Evolutionary conservation across 2,113 vertebrate genomes (phyloP).

Genomic region (Clarias macrocephalus): DNA sequence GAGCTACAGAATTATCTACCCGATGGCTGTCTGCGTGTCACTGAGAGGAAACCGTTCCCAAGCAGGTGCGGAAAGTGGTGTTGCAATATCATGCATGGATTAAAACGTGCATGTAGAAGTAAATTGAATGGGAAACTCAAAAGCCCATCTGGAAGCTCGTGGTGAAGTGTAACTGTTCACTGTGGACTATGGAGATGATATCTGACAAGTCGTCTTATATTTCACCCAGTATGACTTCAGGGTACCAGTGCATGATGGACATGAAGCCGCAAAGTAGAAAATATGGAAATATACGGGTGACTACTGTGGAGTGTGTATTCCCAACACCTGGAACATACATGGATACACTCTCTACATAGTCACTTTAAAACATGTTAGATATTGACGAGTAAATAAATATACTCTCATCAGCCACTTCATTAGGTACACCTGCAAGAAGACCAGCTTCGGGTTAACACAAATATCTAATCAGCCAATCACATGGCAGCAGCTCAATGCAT

Average conservation of each 20-base stretch:
- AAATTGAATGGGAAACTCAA: not conserved
- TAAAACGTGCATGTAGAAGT: not conserved
- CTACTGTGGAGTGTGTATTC: not conserved
- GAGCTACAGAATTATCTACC: not conserved
- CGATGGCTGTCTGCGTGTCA: not conserved
- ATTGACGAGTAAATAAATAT: not conserved
- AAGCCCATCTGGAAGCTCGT: not conserved
- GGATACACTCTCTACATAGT: not conserved
- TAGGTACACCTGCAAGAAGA: too few species aligned
- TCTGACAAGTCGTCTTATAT: not conserved
- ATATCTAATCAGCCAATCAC: too few species aligned
- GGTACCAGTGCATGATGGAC: not conserved
- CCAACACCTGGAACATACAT: not conserved
- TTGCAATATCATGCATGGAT: not conserved
- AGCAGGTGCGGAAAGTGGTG: not conserved
- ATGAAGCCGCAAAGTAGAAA: not conserved
- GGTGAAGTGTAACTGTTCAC: not conserved
- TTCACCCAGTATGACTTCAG: not conserved
- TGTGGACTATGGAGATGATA: not conserved
- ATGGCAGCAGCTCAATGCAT: too few species aligned
- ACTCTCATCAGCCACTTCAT: too few species aligned
- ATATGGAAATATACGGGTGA: not conserved
- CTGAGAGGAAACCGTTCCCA: not conserved
- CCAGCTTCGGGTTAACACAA: too few species aligned
- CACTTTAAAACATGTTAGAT: not conserved